Base-by-base conservation (phyloP, 2,797 vertebrate species). In the Protosalanx chinensis region DNA sequence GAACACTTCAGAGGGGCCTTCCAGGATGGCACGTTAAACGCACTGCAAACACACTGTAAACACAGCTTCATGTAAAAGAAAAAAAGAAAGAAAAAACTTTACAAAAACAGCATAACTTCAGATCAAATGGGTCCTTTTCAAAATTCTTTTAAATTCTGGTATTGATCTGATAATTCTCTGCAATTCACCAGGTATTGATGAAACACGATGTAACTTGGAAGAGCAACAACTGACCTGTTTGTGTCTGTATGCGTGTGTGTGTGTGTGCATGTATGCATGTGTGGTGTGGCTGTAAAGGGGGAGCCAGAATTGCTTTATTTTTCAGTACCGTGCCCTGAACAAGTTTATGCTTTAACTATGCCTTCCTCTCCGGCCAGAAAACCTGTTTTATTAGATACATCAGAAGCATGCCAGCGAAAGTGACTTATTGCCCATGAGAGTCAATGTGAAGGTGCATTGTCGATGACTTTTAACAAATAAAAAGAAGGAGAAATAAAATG, bases 381-480 rank as follows among this genome's bases (percentile, higher is more conserved):
- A 88, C 73, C 69, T 75, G 51, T 80, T 90, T 91, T 89, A 88
- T 89, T 91, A 89, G 23, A 90, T 87, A 84, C 68, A 81, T 87
- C 83, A 86, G 82, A 76, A 78, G 78, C 81, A 82, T 68, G 77
- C 83, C 82, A 81, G 72, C 10, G 73, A 75, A 13, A 61, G 82
- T 90, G 90, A 91, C 87, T 90, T 90, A 89, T 73, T 85, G 85
- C 75, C 84, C 74, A 70, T 27, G 80, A 81, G 72, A 81, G 73
- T 74, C 76, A 1, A 85, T 81, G 87, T 90, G 89, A 91, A 86
- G 85, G 79, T 73, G 86, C 82, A 81, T 86, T 90, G 89, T 91
- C 82, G 72, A 79, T 85, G 79, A 76, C 74, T 86, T 88, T 82
- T 80, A 67, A 70, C 76, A 82, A 87, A 85, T 85, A 88, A 82